phyloP scores from a whole-genome alignment of 2,113 vertebrate genomes.

The Passer domesticus region DNA sequence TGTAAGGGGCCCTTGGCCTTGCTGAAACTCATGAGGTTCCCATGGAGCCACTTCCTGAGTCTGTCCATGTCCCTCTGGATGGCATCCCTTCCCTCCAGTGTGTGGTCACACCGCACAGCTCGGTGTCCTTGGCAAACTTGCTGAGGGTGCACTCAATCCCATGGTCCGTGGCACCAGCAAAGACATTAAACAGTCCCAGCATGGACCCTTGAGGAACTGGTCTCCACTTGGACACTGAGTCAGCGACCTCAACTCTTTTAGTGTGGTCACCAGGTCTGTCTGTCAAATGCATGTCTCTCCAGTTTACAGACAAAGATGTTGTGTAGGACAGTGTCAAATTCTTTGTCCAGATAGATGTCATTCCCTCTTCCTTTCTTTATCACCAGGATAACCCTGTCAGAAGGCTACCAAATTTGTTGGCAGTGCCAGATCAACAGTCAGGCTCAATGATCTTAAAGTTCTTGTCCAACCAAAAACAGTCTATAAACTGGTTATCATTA shows the following conservation, averaged over 20 bases:
- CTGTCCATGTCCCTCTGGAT: neutral
- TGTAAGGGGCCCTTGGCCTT: neutral
- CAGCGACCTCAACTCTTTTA: neutral
- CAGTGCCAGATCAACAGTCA: neutral
- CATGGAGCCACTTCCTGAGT: neutral
- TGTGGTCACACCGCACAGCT: fast-evolving
- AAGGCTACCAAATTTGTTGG: neutral
- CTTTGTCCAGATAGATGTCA: neutral
- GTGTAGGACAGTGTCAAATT: neutral
- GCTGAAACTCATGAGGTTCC: neutral
- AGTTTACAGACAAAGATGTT: neutral
- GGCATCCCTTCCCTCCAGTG: neutral
- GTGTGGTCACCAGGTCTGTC: neutral
- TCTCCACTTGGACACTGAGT: neutral
- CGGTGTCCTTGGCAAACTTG: neutral
- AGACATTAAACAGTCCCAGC: neutral
- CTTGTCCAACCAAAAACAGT: neutral
- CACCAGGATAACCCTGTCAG: neutral
- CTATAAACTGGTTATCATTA: neutral
- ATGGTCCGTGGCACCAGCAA: neutral
- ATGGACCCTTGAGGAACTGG: neutral
- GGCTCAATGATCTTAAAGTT: neutral
- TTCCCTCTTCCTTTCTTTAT: neutral
- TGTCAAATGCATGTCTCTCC: neutral
- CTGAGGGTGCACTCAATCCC: neutral